These are phyloP conservation scores for Ficedula albicollis DNA, from an alignment of 2,797 vertebrate species.

Conservation along the genomic window DNA sequence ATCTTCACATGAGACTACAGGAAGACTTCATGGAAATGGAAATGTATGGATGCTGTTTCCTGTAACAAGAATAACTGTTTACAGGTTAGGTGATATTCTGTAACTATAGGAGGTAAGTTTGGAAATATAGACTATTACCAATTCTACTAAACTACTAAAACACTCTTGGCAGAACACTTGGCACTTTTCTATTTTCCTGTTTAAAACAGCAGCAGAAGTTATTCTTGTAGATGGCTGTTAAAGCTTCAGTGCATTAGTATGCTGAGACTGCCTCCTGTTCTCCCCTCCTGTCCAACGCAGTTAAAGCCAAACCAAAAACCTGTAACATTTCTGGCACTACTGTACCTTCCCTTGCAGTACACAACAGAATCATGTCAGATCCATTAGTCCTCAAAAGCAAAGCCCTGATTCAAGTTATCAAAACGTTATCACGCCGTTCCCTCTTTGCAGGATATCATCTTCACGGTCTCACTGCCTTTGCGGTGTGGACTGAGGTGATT, in stretches of 20 bases:
- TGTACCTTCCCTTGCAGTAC: background rate
- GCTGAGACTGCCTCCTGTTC: background rate
- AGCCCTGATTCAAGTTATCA: background rate
- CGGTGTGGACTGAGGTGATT: background rate
- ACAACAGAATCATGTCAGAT: background rate
- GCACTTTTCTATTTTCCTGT: background rate
- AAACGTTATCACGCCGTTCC: background rate
- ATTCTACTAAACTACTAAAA: slow-evolving; percentile 16
- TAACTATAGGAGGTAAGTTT: slow-evolving; percentile 20
- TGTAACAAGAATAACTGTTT: background rate
- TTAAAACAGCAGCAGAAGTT: background rate
- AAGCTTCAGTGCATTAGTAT: background rate
- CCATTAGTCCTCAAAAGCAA: slow-evolving; percentile 18
- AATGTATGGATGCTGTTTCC: background rate
- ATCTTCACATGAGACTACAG: background rate
- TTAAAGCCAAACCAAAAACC: slow-evolving; percentile 6
- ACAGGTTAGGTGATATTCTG: background rate
- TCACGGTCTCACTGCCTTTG: background rate
- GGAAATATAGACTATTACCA: slow-evolving; percentile 1
- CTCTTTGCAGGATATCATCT: background rate
- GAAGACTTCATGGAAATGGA: slow-evolving; percentile 13
- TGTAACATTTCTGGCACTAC: background rate
- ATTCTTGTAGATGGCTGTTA: background rate
- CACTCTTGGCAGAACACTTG: background rate
- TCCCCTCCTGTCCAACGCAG: background rate